Base-by-base conservation (phyloP, 1,140 invertebrate species). In the Scaptomyza graminum region DNA sequence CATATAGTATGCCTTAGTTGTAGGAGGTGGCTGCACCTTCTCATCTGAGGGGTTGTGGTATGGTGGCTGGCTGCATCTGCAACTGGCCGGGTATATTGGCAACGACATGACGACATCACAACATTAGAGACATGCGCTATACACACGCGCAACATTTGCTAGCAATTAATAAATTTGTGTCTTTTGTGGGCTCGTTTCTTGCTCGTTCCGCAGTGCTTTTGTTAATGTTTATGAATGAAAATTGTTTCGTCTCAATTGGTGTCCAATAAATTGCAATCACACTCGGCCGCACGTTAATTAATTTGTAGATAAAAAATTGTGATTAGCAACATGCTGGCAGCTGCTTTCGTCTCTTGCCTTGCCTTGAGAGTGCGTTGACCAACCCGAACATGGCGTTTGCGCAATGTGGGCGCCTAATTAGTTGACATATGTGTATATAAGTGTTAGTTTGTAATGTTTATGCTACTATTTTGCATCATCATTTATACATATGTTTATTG, bases 261-360 rank as follows among this genome's bases (percentile, higher is more conserved):
- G 84, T 88, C 83, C 76, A 83, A 88, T 88, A 88, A 88, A 88
- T 88, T 88, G 83, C 79, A 83, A 88, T 88, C 79, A 88, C 83
- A 88, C 83, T 88, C 78, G 64, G 52, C 31, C 49, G 82, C 51
- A 64, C 64, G 71, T 76, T 87, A 87, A 85, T 85, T 85, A 85
- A 82, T 85, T 85, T 85, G 78, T 85, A 82, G 82, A 85, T 85
- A 71, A 87, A 54, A 62, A 85, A 85, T 85, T 88, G 87, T 85
- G 82, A 87, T 85, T 82, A 75, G 78, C 54, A 66, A 72, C 74
- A 70, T 52, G 73, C 56, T 54, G 68, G 65, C 75, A 87, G 82
- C 74, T 78, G 82, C 70, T 77, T 60, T 15, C 56, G 73, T 16
- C 22, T 18, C 34, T 12, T 12, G 46, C 37, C 46, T 62, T 74